Percentiles rank a stretch among this genome's conserved stretches.
phyloP scores from a whole-genome alignment of 2,888 invertebrate species.

The Podabrus alpinus region DNA sequence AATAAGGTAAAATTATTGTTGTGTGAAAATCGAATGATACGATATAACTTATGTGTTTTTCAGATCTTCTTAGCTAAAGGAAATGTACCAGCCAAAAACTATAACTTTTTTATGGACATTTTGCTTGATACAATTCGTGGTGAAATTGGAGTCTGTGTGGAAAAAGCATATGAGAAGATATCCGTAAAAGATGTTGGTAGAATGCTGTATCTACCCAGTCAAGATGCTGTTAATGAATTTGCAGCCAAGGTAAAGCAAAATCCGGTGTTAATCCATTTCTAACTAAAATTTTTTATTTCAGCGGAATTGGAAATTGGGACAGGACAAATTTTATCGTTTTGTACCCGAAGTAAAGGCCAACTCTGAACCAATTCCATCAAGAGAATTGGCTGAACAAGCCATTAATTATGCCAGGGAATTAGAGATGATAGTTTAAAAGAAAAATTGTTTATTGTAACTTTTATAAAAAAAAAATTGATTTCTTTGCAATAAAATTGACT shows the following conservation, averaged over 20 bases:
- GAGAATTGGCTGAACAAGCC: constrained; percentile 89
- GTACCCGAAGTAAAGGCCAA: constrained; percentile 74
- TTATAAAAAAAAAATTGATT: background rate
- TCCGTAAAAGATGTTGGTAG: constrained; percentile 85
- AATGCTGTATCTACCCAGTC: constrained; percentile 82
- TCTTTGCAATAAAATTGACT: background rate
- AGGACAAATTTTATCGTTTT: constrained; percentile 83
- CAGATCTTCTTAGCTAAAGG: constrained; percentile 87
- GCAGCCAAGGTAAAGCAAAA: constrained; percentile 68
- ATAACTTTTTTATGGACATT: constrained; percentile 96
- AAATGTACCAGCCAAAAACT: constrained; percentile 94
- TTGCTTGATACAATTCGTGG: constrained; percentile 92
- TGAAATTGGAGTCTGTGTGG: constrained; percentile 95
- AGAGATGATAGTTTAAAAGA: constrained; percentile 94
- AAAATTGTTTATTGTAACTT: constrained; percentile 17
- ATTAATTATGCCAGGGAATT: constrained; percentile 97
- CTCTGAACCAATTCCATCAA: constrained; percentile 83
- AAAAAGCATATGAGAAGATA: constrained; percentile 93
- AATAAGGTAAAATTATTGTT: constrained; percentile 75
- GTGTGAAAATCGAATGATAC: constrained; percentile 51
- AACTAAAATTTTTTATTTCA: constrained; percentile 41
- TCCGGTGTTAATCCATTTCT: background rate
- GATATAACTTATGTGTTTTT: background rate
- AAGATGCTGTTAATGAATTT: constrained; percentile 79
- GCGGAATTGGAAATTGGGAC: constrained; percentile 79